Conservation (phyloP, 2,113 vertebrate species). For the Azemiops feae region DNA sequence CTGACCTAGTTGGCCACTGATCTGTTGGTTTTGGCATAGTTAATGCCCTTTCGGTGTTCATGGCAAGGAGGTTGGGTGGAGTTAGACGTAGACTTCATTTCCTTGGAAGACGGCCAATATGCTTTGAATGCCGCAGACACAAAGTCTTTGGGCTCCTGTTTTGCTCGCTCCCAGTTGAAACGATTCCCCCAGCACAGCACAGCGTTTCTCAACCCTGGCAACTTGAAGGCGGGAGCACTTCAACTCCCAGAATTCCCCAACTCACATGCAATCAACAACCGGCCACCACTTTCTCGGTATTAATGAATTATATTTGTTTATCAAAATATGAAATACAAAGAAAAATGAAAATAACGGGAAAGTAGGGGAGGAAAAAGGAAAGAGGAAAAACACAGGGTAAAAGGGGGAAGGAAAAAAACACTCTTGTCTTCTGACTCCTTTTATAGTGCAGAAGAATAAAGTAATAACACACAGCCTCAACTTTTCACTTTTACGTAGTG, state of each 20-base stretch:
- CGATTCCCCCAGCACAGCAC: background rate
- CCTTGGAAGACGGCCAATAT: background rate
- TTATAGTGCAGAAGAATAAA: too few species aligned
- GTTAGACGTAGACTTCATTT: background rate
- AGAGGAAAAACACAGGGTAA: too few species aligned
- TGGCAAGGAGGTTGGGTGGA: background rate
- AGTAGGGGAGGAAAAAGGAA: too few species aligned
- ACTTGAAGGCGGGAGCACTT: background rate
- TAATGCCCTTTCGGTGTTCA: background rate
- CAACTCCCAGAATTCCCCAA: background rate
- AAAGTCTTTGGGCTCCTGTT: background rate
- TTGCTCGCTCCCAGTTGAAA: background rate
- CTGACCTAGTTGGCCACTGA: background rate
- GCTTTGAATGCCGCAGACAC: background rate
- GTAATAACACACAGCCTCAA: background rate
- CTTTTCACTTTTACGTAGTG: background rate
- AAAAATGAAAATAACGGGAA: too few species aligned
- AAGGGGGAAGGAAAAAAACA: too few species aligned
- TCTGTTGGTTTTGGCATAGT: background rate
- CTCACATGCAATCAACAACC: too few species aligned
- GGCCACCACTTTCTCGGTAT: too few species aligned
- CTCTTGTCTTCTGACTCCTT: too few species aligned
- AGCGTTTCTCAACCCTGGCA: background rate
- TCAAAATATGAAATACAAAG: too few species aligned
- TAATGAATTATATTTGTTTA: too few species aligned